Base-by-base conservation (phyloP, 2,113 vertebrate species). In the Corynorhinus townsendii region DNA sequence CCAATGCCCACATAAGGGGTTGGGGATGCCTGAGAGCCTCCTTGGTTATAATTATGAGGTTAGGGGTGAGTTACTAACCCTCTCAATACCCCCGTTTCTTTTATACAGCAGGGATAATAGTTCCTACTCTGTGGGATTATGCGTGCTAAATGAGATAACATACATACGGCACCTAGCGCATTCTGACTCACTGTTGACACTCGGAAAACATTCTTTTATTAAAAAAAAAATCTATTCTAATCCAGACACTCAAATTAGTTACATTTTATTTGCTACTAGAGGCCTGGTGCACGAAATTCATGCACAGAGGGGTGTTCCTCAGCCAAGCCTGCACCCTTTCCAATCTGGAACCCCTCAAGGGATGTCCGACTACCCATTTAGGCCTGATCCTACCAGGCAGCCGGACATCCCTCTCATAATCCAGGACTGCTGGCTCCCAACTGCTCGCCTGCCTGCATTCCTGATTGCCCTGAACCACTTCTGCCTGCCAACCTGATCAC, bases 121-220 rank as follows among this genome's bases (percentile, higher is more conserved):
- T 38, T 59, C 33, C 38, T 54, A 16, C n/a, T 52, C 30, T 0
- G 2, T 14, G 30, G 6, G 22, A 20, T 40, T 93, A 47, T 24
- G 38, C 0, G 0, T 38, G 35, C 80, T 88, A 73, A 89, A 52
- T 62, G 40, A 79, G 43, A 30, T 38, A 47, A 66, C 22, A 0
- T 28, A 45, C 16, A 3, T 0, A n/a, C 0, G 9, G 16, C 4
- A 68, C 8, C 72, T 28, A 45, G 9, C 26, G 45, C 20, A 56
- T 76, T 75, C 17, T 45, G 45, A 38, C 7, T 81, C 5, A 40
- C 35, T 15, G 20, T 5, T 1, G 11, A 80, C 20, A 73, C 11
- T 30, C 7, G 12, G 52, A 16, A 91, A 85, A 64, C 45, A 40
- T 64, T 82, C 64, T 73, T 95, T 86, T 30, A 79, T 24, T 1